Evolutionary conservation across 2,888 invertebrate genomes (phyloP), one percentile per base, ranked within the genome.

Genomic region (Chironomus riparius): DNA sequence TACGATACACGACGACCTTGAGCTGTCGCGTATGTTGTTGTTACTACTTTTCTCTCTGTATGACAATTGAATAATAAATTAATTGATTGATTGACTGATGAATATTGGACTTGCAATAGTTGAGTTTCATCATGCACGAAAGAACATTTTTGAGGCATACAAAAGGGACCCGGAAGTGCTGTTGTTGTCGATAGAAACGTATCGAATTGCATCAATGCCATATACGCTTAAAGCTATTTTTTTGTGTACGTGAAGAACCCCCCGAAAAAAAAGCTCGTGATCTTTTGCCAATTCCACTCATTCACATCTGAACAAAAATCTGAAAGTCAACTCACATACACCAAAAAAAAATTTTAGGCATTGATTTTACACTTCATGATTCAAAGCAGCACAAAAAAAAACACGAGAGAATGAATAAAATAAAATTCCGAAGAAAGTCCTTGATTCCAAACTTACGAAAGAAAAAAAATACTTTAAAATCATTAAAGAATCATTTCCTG

Each of bases 401-500:
- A 24, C 10, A 38, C 38, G 10, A 38, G 38, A 38, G 68, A 68
- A 68, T 22, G 22, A 38, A 68, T 15, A 65, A 65, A 2, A 22
- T 18, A 18, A 21, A 62, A 61, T 38, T 24, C 61, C 38, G 48
- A 74, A 74, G 65, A 61, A 74, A 74, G 65, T 74, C 74, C 74
- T 74, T 74, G 74, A 74, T 74, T 68, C 48, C 15, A 74, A 74
- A 74, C 62, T 74, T 74, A 56, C 56, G 56, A 56, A 56, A 56
- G 56, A 56, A 56, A 13, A 74, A 65, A 65, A 38, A 38, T 38
- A 38, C 38, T 38, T 38, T 38, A 38, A 38, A 48, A 47, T 28
- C 48, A 47, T 70, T 70, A 12, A 47, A 71, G 71, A 71, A 71
- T 74, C 68, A 65, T 65, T 74, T 74, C 74, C 74, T 74, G 74